Evolutionary conservation across 2,797 vertebrate genomes (phyloP).

Genomic region (Clarias fuscus): DNA sequence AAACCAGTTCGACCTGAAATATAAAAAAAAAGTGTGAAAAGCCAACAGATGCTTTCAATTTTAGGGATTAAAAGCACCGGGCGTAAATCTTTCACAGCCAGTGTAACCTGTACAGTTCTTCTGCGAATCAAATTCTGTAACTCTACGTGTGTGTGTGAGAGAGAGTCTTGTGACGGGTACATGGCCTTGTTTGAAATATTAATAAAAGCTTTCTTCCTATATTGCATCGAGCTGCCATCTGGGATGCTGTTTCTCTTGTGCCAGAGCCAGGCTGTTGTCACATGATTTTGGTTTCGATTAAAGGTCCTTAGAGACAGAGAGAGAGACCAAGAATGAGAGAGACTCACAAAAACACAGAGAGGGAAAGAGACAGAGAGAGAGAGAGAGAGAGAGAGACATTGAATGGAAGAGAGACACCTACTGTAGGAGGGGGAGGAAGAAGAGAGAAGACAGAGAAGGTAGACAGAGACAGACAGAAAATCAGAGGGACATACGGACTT

Average conservation of each 20-base stretch:
- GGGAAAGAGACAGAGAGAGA: background rate
- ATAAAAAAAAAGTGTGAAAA: background rate
- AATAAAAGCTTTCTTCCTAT: conserved; percentile 45
- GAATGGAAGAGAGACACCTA: background rate
- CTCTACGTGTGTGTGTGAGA: conserved; percentile 6
- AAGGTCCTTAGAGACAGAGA: conserved; percentile 22
- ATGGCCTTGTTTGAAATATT: conserved; percentile 47
- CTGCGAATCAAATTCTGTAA: background rate
- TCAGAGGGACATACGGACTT: background rate
- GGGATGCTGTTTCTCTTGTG: conserved; percentile 36
- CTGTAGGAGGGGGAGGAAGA: background rate
- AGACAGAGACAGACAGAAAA: background rate
- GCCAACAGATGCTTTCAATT: background rate
- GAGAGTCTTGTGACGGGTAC: conserved; percentile 4
- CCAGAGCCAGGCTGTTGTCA: conserved; percentile 35
- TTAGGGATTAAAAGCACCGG: background rate
- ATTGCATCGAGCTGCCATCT: conserved; percentile 30
- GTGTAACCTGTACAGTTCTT: conserved; percentile 2
- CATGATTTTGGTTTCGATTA: conserved; percentile 50
- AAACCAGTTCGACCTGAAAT: background rate
- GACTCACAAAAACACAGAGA: background rate
- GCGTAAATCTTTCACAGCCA: background rate
- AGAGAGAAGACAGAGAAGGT: background rate
- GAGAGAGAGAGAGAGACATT: background rate
- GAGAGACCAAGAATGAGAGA: conserved; percentile 6